Percentiles rank a stretch among this genome's conserved stretches.
These are phyloP conservation scores for Colostygia pectinataria DNA, from an alignment of 2,888 invertebrate genomes.

Conservation along the genomic window DNA sequence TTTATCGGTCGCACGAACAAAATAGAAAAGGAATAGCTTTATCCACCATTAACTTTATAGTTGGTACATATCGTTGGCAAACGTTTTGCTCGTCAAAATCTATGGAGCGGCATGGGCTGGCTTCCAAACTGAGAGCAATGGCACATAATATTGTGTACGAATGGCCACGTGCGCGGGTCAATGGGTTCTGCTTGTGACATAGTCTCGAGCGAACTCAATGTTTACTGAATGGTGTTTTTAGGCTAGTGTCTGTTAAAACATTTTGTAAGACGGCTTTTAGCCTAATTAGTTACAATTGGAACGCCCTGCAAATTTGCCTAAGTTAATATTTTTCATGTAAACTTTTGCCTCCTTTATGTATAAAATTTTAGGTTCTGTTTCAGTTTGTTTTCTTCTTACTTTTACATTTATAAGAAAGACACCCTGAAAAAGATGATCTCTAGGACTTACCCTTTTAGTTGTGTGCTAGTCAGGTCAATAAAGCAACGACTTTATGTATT, in stretches of 20 bases:
- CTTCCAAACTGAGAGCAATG: constrained; percentile 28
- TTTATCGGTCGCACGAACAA: constrained; percentile 26
- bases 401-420: no score
- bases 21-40: constrained; percentile 36
- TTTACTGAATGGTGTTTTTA: background rate
- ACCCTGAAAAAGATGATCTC: no score
- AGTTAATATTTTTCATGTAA: no score
- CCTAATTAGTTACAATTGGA: background rate
- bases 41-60: constrained; percentile 37
- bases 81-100: constrained; percentile 32
- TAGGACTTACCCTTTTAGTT: no score
- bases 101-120: constrained; percentile 33
- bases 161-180: constrained; percentile 11
- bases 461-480: no score
- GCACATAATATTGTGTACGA: constrained; percentile 12
- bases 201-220: constrained; percentile 5
- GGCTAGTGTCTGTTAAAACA: no score
- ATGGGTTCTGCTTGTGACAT: constrained; percentile 15
- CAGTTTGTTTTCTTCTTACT: no score
- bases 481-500: no score
- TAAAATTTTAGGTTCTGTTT: no score
- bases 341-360: no score
- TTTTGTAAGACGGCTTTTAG: no score
- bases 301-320: no score
- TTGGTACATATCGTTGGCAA: constrained; percentile 36